Evolutionary conservation across 2,888 invertebrate genomes (phyloP).

Genomic region (Thysanoteuthis rhombus): DNA sequence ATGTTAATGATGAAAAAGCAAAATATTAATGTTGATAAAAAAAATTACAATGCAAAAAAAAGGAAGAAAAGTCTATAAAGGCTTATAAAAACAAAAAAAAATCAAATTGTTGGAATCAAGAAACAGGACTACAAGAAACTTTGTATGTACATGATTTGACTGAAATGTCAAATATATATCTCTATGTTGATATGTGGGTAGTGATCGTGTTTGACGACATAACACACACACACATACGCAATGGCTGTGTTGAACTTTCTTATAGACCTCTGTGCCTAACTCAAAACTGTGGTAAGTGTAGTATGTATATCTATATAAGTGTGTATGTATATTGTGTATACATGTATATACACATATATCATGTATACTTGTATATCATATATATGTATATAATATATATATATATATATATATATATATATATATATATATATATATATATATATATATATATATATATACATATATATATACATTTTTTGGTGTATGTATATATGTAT

Average conservation of each 20-base stretch:
- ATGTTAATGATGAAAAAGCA: not conserved
- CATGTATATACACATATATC: not conserved
- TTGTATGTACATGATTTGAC: not conserved
- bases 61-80: not conserved
- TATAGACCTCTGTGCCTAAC: not conserved
- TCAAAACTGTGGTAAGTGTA: not conserved
- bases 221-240: constrained; percentile 18
- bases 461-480: constrained; percentile 29
- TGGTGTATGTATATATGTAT: not conserved
- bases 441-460: constrained; percentile 31
- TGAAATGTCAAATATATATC: not conserved
- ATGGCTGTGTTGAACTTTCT: constrained; percentile 29
- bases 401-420: constrained; percentile 19
- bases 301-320: not conserved
- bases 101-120: not conserved
- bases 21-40: too few relatives aligned
- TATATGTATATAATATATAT: not conserved
- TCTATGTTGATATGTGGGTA: not conserved
- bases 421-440: not conserved
- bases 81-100: not conserved
- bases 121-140: not conserved
- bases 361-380: not conserved
- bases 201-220: not conserved
- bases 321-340: too few relatives aligned
- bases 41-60: not conserved